Conservation (phyloP, 2,888 invertebrate species). For the Drosophila anceps region DNA sequence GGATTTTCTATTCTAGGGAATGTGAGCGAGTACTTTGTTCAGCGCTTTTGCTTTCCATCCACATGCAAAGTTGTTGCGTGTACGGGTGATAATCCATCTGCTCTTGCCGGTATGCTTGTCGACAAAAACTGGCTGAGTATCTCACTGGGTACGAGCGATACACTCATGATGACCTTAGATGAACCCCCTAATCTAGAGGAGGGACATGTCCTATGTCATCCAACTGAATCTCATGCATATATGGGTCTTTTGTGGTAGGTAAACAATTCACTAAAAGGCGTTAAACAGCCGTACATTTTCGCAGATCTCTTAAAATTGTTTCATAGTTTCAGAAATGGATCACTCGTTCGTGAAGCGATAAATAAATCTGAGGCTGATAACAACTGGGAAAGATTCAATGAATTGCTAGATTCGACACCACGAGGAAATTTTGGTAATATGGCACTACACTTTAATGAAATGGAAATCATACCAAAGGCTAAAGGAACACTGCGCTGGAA, state of each 20-base stretch:
- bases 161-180: constrained; percentile 92
- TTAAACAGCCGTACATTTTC: background rate
- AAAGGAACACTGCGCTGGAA: constrained; percentile 89
- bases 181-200: constrained; percentile 89
- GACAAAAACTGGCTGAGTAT: constrained; percentile 93
- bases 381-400: constrained; percentile 94
- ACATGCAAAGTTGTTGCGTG: constrained; percentile 94
- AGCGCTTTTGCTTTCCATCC: constrained; percentile 93
- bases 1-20: constrained; percentile 90
- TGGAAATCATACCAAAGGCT: constrained; percentile 89
- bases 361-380: constrained; percentile 91
- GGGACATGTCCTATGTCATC: constrained; percentile 95
- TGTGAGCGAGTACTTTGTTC: constrained; percentile 92
- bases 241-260: constrained; percentile 95
- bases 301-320: background rate
- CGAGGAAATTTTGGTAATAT: constrained; percentile 97
- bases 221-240: constrained; percentile 90
- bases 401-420: constrained; percentile 92
- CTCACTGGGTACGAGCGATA: constrained; percentile 97
- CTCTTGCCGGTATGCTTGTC: constrained; percentile 93
- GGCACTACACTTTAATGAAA: constrained; percentile 86
- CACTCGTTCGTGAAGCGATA: constrained; percentile 92
- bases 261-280: too few species aligned
- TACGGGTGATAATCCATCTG: constrained; percentile 98
- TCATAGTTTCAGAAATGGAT: constrained; percentile 95